Evolutionary conservation across 2,113 vertebrate species (phyloP).

Genomic region (Limanda limanda): DNA sequence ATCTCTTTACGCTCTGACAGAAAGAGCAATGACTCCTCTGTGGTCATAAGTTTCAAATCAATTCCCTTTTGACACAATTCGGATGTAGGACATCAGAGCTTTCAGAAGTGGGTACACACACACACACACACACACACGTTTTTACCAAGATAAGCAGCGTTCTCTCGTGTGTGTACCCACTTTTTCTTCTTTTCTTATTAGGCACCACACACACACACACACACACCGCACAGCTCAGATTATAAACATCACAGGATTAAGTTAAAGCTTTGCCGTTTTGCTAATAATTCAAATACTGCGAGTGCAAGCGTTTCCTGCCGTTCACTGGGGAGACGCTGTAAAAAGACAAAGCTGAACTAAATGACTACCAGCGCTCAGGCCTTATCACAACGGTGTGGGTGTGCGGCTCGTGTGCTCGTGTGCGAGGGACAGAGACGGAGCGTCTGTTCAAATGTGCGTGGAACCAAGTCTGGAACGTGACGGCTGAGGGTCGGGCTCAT

Average conservation of each 20-base stretch:
- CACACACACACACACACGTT: conserved; percentile 2
- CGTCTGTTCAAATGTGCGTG: background rate
- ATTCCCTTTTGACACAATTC: conserved; percentile 24
- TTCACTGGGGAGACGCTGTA: conserved; percentile 60
- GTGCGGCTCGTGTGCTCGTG: conserved; percentile 51
- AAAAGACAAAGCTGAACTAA: conserved; percentile 75
- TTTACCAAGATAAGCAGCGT: background rate
- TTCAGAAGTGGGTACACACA: conserved; percentile 26
- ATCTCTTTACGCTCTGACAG: conserved; percentile 21
- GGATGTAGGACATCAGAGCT: conserved; percentile 26
- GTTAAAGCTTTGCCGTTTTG: conserved; percentile 59
- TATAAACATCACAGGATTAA: conserved; percentile 65
- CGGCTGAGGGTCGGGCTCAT: conserved; percentile 37
- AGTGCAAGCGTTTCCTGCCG: conserved; percentile 58
- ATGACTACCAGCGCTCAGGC: conserved; percentile 64
- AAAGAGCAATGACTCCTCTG: conserved; percentile 21
- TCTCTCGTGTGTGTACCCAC: background rate
- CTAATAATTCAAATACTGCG: conserved; percentile 74
- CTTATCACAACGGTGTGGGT: conserved; percentile 70
- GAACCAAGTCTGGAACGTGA: conserved; percentile 44
- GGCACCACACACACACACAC: conserved; percentile 11
- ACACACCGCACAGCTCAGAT: conserved; percentile 43
- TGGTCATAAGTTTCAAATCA: conserved; percentile 10
- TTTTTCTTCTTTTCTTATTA: background rate
- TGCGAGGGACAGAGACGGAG: background rate